Conservation (phyloP, 2,888 invertebrate species). For the Archips crataeganus region DNA sequence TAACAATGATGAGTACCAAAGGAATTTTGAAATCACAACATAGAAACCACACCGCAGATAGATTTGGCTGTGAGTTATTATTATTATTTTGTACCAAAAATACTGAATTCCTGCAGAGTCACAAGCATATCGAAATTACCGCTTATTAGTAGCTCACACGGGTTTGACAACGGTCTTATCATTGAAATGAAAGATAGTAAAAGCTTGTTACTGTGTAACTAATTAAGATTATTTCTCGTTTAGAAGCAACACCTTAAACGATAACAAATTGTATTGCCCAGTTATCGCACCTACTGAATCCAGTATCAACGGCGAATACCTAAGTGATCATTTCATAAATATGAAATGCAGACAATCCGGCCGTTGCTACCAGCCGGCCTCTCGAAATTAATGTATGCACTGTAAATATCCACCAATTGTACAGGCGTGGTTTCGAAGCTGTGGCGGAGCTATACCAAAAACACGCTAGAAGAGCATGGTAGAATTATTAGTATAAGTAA, state of each 20-base stretch:
- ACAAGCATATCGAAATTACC: neutral
- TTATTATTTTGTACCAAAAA: neutral
- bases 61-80: neutral
- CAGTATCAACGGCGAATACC: constrained; percentile 26
- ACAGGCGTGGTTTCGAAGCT: constrained; percentile 12
- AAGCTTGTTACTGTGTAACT: neutral
- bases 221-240: neutral
- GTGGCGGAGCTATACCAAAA: constrained; percentile 17
- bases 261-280: constrained; percentile 9
- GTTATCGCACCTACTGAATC: constrained; percentile 18
- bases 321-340: constrained; percentile 34
- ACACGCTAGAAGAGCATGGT: neutral
- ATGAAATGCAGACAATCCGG: constrained; percentile 29
- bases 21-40: neutral
- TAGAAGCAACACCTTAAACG: neutral
- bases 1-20: neutral
- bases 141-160: neutral
- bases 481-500: neutral
- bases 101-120: constrained; percentile 3
- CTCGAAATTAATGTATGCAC: constrained; percentile 36
- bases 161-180: neutral
- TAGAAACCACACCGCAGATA: constrained; percentile 4
- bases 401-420: constrained; percentile 28
- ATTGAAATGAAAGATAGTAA: neutral
- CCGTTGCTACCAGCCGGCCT: constrained; percentile 25